Evolutionary conservation across 2,797 vertebrate species (phyloP).

Genomic region (Tolypeutes matacus): DNA sequence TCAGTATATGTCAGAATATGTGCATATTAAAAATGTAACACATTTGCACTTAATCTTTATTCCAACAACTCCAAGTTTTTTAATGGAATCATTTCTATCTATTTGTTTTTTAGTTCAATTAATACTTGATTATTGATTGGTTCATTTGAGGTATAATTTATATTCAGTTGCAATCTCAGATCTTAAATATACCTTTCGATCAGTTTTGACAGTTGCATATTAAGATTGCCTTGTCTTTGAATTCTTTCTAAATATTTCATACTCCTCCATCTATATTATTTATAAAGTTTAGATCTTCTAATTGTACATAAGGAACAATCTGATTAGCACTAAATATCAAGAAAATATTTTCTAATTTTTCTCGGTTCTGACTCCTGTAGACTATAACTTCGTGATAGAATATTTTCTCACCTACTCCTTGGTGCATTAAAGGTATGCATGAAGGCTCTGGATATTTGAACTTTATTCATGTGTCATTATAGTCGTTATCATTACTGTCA

Average conservation of each 20-base stretch:
- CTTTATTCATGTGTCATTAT: too few species aligned
- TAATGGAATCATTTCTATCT: neutral
- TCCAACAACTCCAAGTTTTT: neutral
- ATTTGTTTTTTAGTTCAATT: constrained; percentile 15
- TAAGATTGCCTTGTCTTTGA: neutral
- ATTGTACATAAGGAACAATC: neutral
- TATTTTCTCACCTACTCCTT: neutral
- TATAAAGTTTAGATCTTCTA: neutral
- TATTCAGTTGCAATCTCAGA: neutral
- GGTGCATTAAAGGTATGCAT: neutral
- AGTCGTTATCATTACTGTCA: neutral
- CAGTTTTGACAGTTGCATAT: neutral
- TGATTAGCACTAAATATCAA: neutral
- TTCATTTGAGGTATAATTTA: neutral
- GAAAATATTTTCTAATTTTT: neutral
- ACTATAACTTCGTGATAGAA: neutral
- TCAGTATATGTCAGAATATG: neutral
- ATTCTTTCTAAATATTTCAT: neutral
- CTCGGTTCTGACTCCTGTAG: neutral
- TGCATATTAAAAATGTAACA: neutral
- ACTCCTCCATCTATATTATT: neutral
- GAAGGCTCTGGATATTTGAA: neutral
- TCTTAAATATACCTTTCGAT: neutral
- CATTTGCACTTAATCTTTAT: neutral
- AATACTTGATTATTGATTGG: neutral